phyloP scores from a whole-genome alignment of 2,797 vertebrate genomes.

The Sparus aurata region DNA sequence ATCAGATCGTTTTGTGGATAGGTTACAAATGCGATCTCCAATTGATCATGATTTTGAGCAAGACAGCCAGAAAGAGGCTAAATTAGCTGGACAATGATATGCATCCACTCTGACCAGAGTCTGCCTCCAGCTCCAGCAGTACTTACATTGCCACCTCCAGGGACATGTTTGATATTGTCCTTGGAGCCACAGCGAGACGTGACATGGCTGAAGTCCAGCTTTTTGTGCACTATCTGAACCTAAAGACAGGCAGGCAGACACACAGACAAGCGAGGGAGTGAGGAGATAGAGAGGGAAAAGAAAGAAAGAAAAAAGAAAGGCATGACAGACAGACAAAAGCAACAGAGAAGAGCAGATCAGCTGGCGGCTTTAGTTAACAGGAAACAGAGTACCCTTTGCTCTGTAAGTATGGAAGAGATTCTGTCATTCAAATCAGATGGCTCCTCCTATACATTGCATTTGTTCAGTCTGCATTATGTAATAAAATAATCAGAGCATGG shows the following conservation, averaged over 20 bases:
- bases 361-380: slow-evolving; percentile 69
- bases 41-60: slow-evolving; percentile 25
- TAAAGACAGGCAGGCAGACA: slow-evolving; percentile 85
- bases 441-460: slow-evolving; percentile 7
- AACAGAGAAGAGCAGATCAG: slow-evolving; percentile 75
- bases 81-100: slow-evolving; percentile 32
- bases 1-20: not conserved
- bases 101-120: slow-evolving; percentile 56
- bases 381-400: slow-evolving; percentile 63
- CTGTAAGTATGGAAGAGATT: slow-evolving; percentile 73
- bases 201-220: slow-evolving; percentile 98
- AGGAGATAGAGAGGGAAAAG: slow-evolving; percentile 42
- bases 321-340: slow-evolving; percentile 54
- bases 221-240: slow-evolving; percentile 99
- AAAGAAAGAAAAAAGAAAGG: slow-evolving; percentile 27
- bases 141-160: slow-evolving; percentile 99
- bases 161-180: slow-evolving; percentile 99
- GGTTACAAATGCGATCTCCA: slow-evolving; percentile 4
- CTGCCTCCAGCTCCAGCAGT: slow-evolving; percentile 69
- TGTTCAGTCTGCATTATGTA: slow-evolving; percentile 12
- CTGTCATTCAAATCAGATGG: slow-evolving; percentile 66
- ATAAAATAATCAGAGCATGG: slow-evolving; percentile 1
- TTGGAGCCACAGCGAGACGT: slow-evolving; percentile 99
- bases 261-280: slow-evolving; percentile 64
- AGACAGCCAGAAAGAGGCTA: not conserved